These are phyloP conservation scores for Drosophila percnosoma DNA, from an alignment of 2,888 invertebrate species.

Conservation along the genomic window DNA sequence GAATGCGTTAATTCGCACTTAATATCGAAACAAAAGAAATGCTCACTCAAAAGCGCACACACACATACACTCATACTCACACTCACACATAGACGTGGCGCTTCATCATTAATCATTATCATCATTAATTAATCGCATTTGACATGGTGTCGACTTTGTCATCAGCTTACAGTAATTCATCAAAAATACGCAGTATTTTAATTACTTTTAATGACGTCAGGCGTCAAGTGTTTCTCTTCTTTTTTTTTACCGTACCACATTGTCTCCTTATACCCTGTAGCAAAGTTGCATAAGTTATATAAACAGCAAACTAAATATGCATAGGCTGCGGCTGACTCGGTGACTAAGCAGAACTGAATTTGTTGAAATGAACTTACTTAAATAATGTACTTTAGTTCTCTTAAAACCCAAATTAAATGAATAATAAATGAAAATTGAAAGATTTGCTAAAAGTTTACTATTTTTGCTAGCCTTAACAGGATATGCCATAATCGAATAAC, in stretches of 20 bases:
- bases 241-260: slow-evolving; percentile 5
- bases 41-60: background rate
- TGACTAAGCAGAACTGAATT: background rate
- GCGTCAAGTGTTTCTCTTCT: slow-evolving; percentile 31
- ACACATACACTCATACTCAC: background rate
- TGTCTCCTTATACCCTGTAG: slow-evolving; percentile 8
- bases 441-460: background rate
- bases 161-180: slow-evolving; percentile 48
- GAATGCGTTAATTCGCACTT: slow-evolving; percentile 4
- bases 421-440: background rate
- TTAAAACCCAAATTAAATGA: background rate
- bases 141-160: slow-evolving; percentile 39
- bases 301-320: background rate
- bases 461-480: background rate
- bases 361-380: background rate
- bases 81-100: background rate
- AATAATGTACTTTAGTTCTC: background rate
- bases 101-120: background rate
- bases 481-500: slow-evolving; percentile 9
- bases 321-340: background rate
- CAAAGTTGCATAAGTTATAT: background rate
- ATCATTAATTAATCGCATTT: slow-evolving; percentile 68
- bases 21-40: slow-evolving; percentile 18
- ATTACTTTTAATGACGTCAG: slow-evolving; percentile 68
- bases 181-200: slow-evolving; percentile 57